These are phyloP conservation scores for Catocala sponsa DNA, from an alignment of 2,888 invertebrate species.

Conservation along the genomic window DNA sequence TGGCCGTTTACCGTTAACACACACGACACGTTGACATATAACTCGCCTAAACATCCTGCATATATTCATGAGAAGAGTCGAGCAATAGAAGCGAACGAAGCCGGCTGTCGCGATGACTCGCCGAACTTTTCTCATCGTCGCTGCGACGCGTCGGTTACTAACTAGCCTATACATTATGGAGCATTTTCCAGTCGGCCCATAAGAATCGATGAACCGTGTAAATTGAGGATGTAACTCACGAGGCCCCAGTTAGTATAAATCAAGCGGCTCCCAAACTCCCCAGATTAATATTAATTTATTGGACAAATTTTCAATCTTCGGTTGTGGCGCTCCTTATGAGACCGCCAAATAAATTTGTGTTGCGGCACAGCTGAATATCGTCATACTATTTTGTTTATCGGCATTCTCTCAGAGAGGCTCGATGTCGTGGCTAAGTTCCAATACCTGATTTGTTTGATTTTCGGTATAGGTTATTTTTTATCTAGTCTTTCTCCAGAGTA, in stretches of 20 bases:
- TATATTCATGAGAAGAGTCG: conserved; percentile 29
- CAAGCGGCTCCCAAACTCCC: conserved; percentile 23
- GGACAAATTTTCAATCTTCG: conserved; percentile 32
- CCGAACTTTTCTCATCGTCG: conserved; percentile 14
- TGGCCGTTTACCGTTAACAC: conserved; percentile 2
- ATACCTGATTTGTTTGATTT: too few relatives aligned
- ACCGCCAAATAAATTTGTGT: conserved; percentile 8
- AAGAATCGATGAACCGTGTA: conserved; percentile 36
- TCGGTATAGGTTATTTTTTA: too few relatives aligned
- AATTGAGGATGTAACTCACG: conserved; percentile 44
- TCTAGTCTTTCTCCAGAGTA: too few relatives aligned
- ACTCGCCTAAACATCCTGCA: conserved; percentile 17
- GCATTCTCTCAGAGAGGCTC: too few relatives aligned
- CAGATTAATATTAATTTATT: conserved; percentile 40
- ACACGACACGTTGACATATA: conserved; percentile 21
- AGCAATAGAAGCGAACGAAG: too few relatives aligned
- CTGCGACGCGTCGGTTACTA: conserved; percentile 8
- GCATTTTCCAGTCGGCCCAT: conserved; percentile 21
- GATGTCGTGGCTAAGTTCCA: too few relatives aligned
- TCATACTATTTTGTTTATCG: too few relatives aligned
- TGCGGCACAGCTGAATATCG: background rate
- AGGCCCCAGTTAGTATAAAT: conserved; percentile 36
- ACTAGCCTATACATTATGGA: conserved; percentile 31
- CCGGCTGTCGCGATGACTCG: background rate
- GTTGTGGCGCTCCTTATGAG: conserved; percentile 15